Conservation (phyloP, 2,797 vertebrate genomes). For the Bufotes viridis region DNA sequence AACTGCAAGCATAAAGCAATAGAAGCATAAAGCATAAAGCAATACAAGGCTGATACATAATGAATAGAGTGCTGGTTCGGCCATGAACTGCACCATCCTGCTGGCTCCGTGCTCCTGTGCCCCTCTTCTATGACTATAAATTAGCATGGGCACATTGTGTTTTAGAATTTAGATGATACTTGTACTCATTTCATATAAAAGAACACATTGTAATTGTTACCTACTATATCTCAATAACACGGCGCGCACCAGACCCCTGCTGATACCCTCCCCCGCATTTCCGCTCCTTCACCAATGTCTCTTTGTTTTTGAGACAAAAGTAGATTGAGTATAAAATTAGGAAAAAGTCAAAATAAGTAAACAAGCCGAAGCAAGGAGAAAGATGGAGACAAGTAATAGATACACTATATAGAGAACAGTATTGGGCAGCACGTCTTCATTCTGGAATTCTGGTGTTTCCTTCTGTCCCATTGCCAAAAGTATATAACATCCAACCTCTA, state of each 20-base stretch:
- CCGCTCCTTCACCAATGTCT: neutral
- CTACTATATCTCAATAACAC: neutral
- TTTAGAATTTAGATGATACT: neutral
- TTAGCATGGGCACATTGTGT: neutral
- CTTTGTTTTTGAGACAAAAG: constrained; percentile 3
- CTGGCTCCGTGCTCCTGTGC: neutral
- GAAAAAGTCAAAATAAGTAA: constrained; percentile 9
- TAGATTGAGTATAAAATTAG: neutral
- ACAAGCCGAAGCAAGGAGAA: neutral
- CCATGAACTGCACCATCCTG: neutral
- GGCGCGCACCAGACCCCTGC: neutral
- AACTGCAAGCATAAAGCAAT: neutral
- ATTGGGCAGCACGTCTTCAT: too few species aligned
- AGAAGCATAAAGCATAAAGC: neutral
- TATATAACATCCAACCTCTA: too few species aligned
- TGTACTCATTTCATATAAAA: neutral
- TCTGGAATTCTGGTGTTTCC: too few species aligned
- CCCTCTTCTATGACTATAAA: neutral
- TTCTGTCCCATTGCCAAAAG: too few species aligned
- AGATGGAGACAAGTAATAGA: too few species aligned
- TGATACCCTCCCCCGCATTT: neutral
- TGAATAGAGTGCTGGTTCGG: too few species aligned
- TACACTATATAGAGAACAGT: neutral
- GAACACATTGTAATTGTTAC: neutral
- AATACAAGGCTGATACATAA: neutral